phyloP scores from a whole-genome alignment of 2,113 vertebrate genomes.

The Menura novaehollandiae region DNA sequence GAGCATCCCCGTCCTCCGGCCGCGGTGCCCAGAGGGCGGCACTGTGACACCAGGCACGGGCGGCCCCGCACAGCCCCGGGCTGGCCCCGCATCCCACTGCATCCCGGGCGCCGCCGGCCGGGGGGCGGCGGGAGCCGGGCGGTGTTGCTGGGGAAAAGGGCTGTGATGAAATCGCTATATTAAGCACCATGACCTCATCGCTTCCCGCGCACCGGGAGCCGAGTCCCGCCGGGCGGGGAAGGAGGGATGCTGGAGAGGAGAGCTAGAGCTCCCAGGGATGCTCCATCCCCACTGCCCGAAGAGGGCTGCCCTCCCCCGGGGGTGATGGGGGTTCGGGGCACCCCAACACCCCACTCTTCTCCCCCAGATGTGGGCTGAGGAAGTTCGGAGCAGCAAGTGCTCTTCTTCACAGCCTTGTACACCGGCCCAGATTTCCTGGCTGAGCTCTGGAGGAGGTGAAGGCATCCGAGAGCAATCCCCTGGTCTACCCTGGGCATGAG shows the following conservation, averaged over 20 bases:
- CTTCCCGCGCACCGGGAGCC: slow-evolving; percentile 58
- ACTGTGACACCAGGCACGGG: slow-evolving; percentile 30
- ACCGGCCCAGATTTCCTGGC: background rate
- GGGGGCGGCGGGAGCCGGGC: slow-evolving; percentile 25
- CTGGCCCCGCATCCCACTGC: background rate
- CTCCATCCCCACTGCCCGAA: background rate
- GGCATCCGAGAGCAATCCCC: background rate
- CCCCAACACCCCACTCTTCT: background rate
- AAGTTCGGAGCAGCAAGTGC: background rate
- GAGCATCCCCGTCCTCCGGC: background rate
- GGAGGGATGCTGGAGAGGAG: background rate
- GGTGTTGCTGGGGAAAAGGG: slow-evolving; percentile 63
- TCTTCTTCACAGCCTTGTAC: background rate
- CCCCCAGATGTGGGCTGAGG: background rate
- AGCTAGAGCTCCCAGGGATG: background rate
- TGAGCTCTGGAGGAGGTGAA: background rate
- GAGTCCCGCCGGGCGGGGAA: background rate
- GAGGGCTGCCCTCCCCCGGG: background rate
- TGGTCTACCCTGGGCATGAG: background rate
- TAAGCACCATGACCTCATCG: slow-evolving; percentile 70
- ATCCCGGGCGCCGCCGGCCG: background rate
- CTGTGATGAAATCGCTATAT: slow-evolving; percentile 66
- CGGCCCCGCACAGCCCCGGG: background rate
- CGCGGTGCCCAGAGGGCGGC: slow-evolving; percentile 44
- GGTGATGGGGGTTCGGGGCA: background rate